A percentile compares a stretch with the other conserved stretches of the same genome.
Evolutionary conservation across 1,140 invertebrate species (phyloP).

Genomic region (Catajapyx aquilonaris): DNA sequence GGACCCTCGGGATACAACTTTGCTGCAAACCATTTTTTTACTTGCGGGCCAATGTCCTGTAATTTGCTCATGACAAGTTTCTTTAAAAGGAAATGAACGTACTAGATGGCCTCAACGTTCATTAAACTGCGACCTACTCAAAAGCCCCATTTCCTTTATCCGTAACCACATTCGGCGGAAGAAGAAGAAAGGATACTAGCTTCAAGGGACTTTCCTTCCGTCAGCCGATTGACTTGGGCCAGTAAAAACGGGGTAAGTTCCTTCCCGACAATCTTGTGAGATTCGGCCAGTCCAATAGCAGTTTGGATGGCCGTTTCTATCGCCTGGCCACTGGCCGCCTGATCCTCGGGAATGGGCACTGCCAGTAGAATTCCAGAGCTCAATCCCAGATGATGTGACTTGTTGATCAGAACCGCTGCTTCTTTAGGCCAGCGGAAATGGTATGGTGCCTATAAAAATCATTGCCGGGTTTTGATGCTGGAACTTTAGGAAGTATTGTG

Average conservation of each 20-base stretch:
- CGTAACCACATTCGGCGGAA: too few species aligned
- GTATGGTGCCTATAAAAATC: constrained; percentile 45
- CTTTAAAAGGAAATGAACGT: too few species aligned
- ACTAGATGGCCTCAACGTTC: too few species aligned
- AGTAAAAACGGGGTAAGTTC: constrained; percentile 84
- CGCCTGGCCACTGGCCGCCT: constrained; percentile 33
- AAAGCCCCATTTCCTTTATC: too few species aligned
- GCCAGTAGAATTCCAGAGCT: constrained; percentile 68
- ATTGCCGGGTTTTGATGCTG: too few species aligned
- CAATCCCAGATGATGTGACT: constrained; percentile 33
- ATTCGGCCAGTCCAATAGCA: constrained; percentile 43
- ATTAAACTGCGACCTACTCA: too few species aligned
- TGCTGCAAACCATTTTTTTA: too few species aligned
- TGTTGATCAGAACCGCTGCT: constrained; percentile 45
- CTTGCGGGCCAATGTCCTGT: too few species aligned
- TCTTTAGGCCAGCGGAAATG: constrained; percentile 32
- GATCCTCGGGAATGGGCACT: constrained; percentile 64
- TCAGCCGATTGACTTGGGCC: constrained; percentile 47
- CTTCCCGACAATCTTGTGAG: constrained; percentile 50
- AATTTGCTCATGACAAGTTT: too few species aligned
- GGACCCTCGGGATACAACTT: too few species aligned
- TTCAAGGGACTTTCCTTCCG: constrained; percentile 52
- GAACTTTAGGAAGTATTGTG: too few species aligned
- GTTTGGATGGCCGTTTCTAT: constrained; percentile 44
- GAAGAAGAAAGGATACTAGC: too few species aligned